Evolutionary conservation across 2,797 vertebrate species (phyloP).

Genomic region (Trachurus trachurus): DNA sequence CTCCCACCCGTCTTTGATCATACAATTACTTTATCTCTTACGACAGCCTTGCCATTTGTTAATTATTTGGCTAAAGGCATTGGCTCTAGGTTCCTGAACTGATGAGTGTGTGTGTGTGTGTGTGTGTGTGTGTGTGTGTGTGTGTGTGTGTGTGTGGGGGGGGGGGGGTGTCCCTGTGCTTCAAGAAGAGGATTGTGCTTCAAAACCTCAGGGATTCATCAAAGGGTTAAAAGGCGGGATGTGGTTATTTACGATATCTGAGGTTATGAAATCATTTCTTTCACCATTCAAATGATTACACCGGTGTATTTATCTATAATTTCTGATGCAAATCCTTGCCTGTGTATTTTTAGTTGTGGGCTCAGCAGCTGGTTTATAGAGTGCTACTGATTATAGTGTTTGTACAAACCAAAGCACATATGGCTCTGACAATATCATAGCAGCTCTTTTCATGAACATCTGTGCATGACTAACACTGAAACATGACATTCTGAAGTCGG

Average conservation of each 20-base stretch:
- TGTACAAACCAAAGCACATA: constrained; percentile 72
- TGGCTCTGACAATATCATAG: constrained; percentile 70
- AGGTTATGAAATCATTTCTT: constrained; percentile 66
- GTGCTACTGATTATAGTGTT: constrained; percentile 85
- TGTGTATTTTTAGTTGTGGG: constrained; percentile 78
- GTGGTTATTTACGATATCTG: constrained; percentile 74
- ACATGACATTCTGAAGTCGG: constrained; percentile 69
- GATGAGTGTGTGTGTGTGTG: constrained; percentile 60
- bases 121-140: not conserved
- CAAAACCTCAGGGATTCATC: constrained; percentile 71
- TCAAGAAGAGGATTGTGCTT: constrained; percentile 52
- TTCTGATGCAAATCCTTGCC: constrained; percentile 65
- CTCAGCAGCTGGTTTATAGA: constrained; percentile 70
- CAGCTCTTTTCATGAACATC: constrained; percentile 73
- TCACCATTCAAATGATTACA: constrained; percentile 67
- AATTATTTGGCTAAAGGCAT: constrained; percentile 67
- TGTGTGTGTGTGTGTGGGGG: too few species aligned
- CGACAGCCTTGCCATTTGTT: constrained; percentile 67
- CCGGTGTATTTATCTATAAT: constrained; percentile 60
- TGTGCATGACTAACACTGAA: constrained; percentile 78
- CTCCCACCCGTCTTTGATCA: constrained; percentile 60
- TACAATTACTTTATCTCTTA: constrained; percentile 62
- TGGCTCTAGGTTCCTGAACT: constrained; percentile 62
- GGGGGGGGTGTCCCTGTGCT: constrained; percentile 48
- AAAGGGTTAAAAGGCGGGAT: constrained; percentile 65